Evolutionary conservation across 1,140 invertebrate species (phyloP).

Genomic region (Conus betulinus): DNA sequence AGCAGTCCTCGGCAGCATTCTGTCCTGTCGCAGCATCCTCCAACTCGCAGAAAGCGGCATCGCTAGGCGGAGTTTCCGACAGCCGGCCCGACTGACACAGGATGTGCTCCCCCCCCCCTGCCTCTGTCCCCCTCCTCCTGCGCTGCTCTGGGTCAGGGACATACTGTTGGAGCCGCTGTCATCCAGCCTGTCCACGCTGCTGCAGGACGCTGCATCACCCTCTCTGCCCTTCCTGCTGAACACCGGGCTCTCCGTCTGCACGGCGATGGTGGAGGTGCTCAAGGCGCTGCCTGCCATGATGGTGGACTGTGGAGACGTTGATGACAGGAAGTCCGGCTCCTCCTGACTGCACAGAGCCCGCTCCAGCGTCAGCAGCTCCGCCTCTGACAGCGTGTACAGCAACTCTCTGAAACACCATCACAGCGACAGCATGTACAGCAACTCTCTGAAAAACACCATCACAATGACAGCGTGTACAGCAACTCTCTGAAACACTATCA

Average conservation of each 20-base stretch:
- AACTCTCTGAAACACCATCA: slow-evolving; percentile 81
- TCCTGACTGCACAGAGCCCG: slow-evolving; percentile 93
- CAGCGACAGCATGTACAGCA: no score
- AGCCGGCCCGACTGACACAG: neutral
- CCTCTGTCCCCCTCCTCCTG: neutral
- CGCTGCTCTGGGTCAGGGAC: neutral
- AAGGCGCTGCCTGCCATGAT: neutral
- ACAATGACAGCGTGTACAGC: no score
- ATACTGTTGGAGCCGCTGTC: neutral
- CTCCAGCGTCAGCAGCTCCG: slow-evolving; percentile 89
- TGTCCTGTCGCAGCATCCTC: neutral
- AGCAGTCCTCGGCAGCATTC: neutral
- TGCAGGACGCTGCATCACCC: neutral
- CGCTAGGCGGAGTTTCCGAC: slow-evolving; percentile 30
- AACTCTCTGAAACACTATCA: no score
- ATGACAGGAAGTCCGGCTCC: slow-evolving; percentile 77
- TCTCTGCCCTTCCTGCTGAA: slow-evolving; percentile 31
- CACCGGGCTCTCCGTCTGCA: slow-evolving; percentile 36
- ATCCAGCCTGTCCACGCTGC: neutral
- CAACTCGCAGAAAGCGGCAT: slow-evolving; percentile 13
- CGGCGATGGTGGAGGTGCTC: slow-evolving; percentile 14
- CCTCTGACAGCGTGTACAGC: slow-evolving; percentile 89
- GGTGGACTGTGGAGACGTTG: neutral
- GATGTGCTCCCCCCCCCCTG: neutral
- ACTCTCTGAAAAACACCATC: no score